phyloP scores from a whole-genome alignment of 2,113 vertebrate genomes.

The Prionailurus bengalensis region DNA sequence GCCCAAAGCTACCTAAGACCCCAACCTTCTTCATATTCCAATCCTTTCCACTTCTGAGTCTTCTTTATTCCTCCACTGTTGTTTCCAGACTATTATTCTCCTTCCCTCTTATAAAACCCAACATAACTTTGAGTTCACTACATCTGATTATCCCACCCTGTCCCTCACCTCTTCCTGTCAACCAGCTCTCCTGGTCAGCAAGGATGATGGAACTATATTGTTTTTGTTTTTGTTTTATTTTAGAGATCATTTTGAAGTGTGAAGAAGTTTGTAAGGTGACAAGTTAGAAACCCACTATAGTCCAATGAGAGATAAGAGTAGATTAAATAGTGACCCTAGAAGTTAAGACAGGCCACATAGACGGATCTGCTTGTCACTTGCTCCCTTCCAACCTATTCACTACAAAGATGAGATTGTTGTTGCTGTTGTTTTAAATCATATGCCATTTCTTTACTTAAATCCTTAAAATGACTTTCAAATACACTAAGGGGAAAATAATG shows the following conservation, averaged over 20 bases:
- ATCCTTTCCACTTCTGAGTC: not conserved
- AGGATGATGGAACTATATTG: not conserved
- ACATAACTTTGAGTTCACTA: not conserved
- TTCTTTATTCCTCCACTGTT: not conserved
- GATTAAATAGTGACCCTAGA: not conserved
- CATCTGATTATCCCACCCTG: not conserved
- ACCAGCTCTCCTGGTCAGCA: not conserved
- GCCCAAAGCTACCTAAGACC: not conserved
- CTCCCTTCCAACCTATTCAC: not conserved
- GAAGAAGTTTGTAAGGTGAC: not conserved
- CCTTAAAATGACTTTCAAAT: not conserved
- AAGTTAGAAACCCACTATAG: not conserved
- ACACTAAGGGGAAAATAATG: not conserved
- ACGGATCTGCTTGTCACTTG: not conserved
- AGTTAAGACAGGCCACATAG: not conserved
- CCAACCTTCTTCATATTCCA: not conserved
- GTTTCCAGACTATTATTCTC: not conserved
- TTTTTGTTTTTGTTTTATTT: not conserved
- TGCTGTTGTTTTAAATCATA: not conserved
- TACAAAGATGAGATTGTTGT: not conserved
- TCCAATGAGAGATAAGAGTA: not conserved
- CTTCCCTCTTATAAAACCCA: not conserved
- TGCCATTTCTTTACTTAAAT: not conserved
- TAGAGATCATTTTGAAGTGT: not conserved
- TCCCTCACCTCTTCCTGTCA: not conserved